These are phyloP conservation scores for Cirrhinus molitorella DNA, from an alignment of 2,797 vertebrate species.

Conservation along the genomic window DNA sequence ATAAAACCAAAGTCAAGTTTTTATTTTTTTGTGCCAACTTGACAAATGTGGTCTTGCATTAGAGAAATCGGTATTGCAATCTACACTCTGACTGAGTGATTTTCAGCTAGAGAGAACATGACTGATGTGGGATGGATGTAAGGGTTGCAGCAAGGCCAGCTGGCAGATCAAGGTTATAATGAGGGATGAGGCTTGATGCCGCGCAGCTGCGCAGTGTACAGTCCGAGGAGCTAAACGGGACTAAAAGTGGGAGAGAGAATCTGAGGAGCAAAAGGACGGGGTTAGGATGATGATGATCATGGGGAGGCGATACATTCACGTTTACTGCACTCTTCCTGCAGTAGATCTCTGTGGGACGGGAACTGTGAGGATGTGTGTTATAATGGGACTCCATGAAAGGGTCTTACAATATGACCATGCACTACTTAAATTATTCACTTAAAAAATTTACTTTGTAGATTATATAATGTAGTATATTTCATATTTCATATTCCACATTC, in stretches of 20 bases:
- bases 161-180: conserved; percentile 30
- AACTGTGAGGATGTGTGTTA: neutral
- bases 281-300: conserved; percentile 18
- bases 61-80: neutral
- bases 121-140: neutral
- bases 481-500: neutral
- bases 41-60: conserved; percentile 3
- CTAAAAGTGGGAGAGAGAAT: neutral
- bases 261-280: conserved; percentile 12
- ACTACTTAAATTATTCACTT: neutral
- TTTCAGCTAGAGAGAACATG: conserved; percentile 15
- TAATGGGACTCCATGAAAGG: neutral
- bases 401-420: neutral
- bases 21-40: conserved; percentile 13
- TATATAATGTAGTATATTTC: neutral
- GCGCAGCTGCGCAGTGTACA: neutral
- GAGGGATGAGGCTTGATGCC: neutral
- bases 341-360: neutral
- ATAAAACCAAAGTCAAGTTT: neutral
- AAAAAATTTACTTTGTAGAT: neutral
- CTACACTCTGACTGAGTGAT: neutral
- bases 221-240: conserved; percentile 15
- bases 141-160: conserved; percentile 7
- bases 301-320: neutral
- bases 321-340: neutral